These are phyloP conservation scores for Carposina sasakii DNA, from an alignment of 1,140 invertebrate genomes.

Conservation along the genomic window DNA sequence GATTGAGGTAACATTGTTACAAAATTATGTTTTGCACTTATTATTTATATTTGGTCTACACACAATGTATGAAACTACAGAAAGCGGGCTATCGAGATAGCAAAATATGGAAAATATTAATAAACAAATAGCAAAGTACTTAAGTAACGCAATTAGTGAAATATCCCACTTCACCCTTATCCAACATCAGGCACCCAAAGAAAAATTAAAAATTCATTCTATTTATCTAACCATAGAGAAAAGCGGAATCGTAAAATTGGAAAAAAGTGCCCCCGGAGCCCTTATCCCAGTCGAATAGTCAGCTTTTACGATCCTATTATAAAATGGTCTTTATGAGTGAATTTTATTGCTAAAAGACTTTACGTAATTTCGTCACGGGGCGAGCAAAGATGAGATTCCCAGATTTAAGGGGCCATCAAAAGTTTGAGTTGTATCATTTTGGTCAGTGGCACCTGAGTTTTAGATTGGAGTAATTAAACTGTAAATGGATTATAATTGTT, in stretches of 20 bases:
- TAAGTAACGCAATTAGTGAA: too few species aligned
- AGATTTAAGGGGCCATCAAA: conserved; percentile 54
- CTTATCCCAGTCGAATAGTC: conserved; percentile 35
- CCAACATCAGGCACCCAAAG: conserved; percentile 31
- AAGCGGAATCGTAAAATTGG: conserved; percentile 44
- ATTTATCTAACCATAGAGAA: conserved; percentile 32
- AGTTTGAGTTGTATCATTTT: conserved; percentile 42
- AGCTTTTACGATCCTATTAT: conserved; percentile 66
- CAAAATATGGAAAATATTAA: too few species aligned
- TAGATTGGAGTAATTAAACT: too few species aligned
- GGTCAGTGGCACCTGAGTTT: conserved; percentile 31
- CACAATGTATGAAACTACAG: too few species aligned
- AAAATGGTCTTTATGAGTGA: conserved; percentile 65
- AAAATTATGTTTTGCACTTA: too few species aligned
- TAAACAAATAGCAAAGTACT: too few species aligned
- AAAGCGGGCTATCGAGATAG: too few species aligned
- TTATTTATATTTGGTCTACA: too few species aligned
- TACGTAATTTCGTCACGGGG: conserved; percentile 57
- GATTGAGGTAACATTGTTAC: too few species aligned
- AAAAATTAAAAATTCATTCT: conserved; percentile 33
- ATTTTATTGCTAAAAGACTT: conserved; percentile 63
- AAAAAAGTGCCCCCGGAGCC: conserved; percentile 39
- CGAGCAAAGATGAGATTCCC: conserved; percentile 47
- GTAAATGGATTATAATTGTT: too few species aligned
- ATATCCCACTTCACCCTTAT: too few species aligned